Base-by-base conservation (phyloP, 2,113 vertebrate genomes). In the Amia ocellicauda region DNA sequence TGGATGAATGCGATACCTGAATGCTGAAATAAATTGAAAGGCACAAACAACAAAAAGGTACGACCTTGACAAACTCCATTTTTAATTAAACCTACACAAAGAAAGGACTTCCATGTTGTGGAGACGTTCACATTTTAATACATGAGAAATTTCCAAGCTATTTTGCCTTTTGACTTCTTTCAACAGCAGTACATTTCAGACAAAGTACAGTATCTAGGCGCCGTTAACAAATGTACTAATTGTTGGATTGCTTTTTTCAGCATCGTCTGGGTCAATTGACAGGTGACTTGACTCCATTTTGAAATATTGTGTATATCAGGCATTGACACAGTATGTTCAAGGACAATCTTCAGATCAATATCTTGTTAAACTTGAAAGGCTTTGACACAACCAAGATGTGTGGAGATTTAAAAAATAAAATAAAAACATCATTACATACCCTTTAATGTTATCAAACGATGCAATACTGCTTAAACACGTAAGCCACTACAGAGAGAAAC, bases 381-480 rank as follows among this genome's bases (percentile, higher is more conserved):
- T 17, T 47, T 19, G n/a, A 3, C n/a, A n/a, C 16, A 47, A 47
- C 45, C 45, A 47, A 64, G 27, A 27, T 49, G 45, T 58, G 53
- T 64, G 53, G 26, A 24, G 22, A 56, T 8, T 41, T 36, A 64
- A 28, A 42, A 26, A 63, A 26, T 22, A 23, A 88, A 69, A 83
- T 78, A 88, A 67, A n/a, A n/a, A n/a, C n/a, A n/a, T n/a, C n/a
- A 81, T 77, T 81, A 84, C 72, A 75, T 83, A 83, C 85, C 70
- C 65, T 70, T 73, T 68, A 81, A 72, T 83, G n/a, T 86, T 78
- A 88, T 91, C 85, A 77, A 88, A 90, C 75, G 76, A 76, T 66
- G 71, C 68, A 78, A 84, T 80, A 89, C 84, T 83, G 85, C 78
- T 79, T 87, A 86, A 85, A 85, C 70, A 74, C n/a, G n/a, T 77